Percentiles rank a stretch among this genome's conserved stretches.
phyloP scores from a whole-genome alignment of 2,797 vertebrate genomes.

The Myoxocephalus aenaeus region DNA sequence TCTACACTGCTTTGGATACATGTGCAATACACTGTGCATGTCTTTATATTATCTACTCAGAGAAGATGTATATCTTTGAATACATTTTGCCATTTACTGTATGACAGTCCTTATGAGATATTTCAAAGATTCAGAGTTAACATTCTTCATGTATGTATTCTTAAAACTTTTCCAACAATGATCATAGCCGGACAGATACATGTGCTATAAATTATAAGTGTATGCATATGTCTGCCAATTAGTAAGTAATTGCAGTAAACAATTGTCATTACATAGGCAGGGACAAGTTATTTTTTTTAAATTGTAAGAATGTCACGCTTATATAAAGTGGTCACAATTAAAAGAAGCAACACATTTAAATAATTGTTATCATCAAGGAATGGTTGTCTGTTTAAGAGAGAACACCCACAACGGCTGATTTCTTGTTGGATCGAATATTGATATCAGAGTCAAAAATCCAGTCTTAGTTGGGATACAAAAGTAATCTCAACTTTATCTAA shows the following conservation, averaged over 20 bases:
- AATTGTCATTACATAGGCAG: neutral
- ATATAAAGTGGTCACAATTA: neutral
- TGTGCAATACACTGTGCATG: neutral
- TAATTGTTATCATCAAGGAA: neutral
- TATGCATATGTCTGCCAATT: neutral
- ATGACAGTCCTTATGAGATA: neutral
- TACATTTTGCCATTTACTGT: neutral
- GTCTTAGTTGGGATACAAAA: neutral
- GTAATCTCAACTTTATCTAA: neutral
- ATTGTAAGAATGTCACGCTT: neutral
- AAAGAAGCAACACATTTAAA: neutral
- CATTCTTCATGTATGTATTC: slow-evolving; percentile 2
- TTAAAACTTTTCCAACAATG: neutral
- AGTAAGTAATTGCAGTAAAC: neutral
- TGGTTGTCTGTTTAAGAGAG: neutral
- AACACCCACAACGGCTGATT: neutral
- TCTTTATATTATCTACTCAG: neutral
- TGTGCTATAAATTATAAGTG: neutral
- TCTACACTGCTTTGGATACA: neutral
- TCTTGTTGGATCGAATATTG: neutral
- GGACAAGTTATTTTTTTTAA: neutral
- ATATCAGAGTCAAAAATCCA: neutral
- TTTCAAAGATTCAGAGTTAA: neutral
- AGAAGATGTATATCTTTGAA: neutral
- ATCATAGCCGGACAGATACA: neutral